Base-by-base conservation (phyloP, 2,113 vertebrate species). In the Cacatua alba region DNA sequence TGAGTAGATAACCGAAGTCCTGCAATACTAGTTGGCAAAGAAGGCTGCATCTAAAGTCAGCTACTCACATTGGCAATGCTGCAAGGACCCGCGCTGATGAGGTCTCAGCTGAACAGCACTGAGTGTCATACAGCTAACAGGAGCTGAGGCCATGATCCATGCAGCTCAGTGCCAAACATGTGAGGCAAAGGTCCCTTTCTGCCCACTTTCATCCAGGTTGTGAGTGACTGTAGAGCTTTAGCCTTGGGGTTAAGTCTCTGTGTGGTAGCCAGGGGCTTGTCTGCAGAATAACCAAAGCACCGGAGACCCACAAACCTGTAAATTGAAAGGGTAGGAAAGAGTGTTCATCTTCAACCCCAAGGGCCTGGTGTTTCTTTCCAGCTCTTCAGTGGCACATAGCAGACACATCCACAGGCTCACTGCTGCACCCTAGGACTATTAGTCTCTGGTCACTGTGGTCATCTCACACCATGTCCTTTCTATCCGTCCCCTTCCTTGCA, bases 11-110 rank as follows among this genome's bases (percentile, higher is more conserved):
- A 90, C 49, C 37, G 11, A 77, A 88, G 49, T 65, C 51, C 39
- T 92, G 85, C 76, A 95, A 88, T 65, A 57, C 29, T 23, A 49
- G 43, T 15, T 94, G 81, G 60, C 79, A 77, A 75, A 39, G 82
- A 25, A 10, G 6, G 7, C 4, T 53, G 26, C 13, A 49, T 67
- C 29, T 72, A 82, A 90, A 64, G 74, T 44, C 59, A 59, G 72
- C 13, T 11, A 20, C 49, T 74, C 1, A 2, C 0, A 0, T 1
- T 72, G 81, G 49, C 37, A 41, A 11, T 7, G 48, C 68, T 81
- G 41, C 2, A 7, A 75, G 69, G 16, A 37, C 51, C 35, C 0
- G 5, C 78, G 75, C 60, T 88, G 16, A 15, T 44, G 82, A 67
- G 53, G 53, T 55, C 64, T 63, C 53, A 35, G 31, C 18, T 90